Evolutionary conservation across 1,140 invertebrate genomes (phyloP).

Genomic region (Protaetia brevitarsis): DNA sequence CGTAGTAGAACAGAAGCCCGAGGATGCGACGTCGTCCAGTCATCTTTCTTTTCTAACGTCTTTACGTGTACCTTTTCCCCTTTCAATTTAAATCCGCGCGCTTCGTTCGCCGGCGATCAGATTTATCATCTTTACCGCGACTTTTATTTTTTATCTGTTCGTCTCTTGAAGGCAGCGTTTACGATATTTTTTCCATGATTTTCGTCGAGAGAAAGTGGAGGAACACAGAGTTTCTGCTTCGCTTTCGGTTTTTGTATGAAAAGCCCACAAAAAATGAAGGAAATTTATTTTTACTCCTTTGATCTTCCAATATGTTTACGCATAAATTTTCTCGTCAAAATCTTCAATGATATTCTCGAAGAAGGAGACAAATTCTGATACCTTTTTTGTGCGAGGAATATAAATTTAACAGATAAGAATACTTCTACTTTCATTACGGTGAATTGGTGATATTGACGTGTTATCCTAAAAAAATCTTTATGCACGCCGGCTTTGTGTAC

Average conservation of each 20-base stretch:
- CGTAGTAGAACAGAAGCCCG: no score
- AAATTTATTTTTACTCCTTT: slow-evolving; percentile 2
- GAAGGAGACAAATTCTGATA: neutral
- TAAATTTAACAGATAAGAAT: no score
- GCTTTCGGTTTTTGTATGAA: no score
- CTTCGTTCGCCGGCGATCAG: neutral
- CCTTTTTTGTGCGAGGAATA: no score
- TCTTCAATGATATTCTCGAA: neutral
- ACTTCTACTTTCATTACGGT: no score
- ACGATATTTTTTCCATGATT: no score
- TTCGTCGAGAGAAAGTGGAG: neutral
- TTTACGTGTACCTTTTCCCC: neutral
- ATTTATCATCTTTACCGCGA: slow-evolving; percentile 12
- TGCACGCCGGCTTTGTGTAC: no score
- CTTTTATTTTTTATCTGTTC: slow-evolving; percentile 7
- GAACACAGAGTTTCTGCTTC: no score
- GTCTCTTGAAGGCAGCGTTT: no score
- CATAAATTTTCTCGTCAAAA: neutral
- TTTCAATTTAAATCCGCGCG: slow-evolving; percentile 14
- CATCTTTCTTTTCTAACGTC: neutral
- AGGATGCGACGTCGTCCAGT: neutral
- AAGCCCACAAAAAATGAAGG: neutral
- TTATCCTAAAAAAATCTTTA: no score
- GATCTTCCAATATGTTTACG: neutral
- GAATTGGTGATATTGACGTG: no score